Conservation (phyloP, 2,113 vertebrate species). For the Aptenodytes forsteri region DNA sequence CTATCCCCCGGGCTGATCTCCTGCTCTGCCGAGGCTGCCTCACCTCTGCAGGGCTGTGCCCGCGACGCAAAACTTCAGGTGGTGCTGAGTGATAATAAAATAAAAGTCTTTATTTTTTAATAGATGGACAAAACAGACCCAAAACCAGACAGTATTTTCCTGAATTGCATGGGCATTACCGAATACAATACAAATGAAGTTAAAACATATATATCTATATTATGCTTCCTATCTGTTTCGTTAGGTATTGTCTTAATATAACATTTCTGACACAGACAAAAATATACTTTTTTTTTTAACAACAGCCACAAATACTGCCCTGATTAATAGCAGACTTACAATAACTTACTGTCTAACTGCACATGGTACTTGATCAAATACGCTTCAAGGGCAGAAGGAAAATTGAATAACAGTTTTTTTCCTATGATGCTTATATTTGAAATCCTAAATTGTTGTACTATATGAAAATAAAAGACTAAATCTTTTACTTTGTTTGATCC, state of each 20-base stretch:
- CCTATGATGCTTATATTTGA: slow-evolving; percentile 37
- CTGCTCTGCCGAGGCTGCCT: not conserved
- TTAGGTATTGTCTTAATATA: slow-evolving; percentile 69
- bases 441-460: slow-evolving; percentile 51
- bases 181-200: slow-evolving; percentile 73
- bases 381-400: slow-evolving; percentile 41
- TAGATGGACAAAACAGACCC: slow-evolving; percentile 72
- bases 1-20: accelerated
- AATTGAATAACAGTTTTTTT: slow-evolving; percentile 14
- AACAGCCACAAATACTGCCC: slow-evolving; percentile 75
- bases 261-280: slow-evolving; percentile 85
- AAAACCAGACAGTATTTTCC: slow-evolving; percentile 59
- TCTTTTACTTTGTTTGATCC: slow-evolving; percentile 44
- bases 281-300: slow-evolving; percentile 84
- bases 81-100: slow-evolving; percentile 82
- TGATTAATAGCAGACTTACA: slow-evolving; percentile 72
- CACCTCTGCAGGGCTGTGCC: slow-evolving; percentile 45
- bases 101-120: slow-evolving; percentile 79
- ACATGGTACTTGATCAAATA: slow-evolving; percentile 54
- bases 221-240: slow-evolving; percentile 57
- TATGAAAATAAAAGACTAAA: slow-evolving; percentile 72
- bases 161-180: slow-evolving; percentile 75
- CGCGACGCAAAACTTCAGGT: slow-evolving; percentile 65
- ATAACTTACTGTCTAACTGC: slow-evolving; percentile 55
- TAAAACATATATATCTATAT: slow-evolving; percentile 64